These are phyloP conservation scores for Pyxicephalus adspersus DNA, from an alignment of 2,113 vertebrate species.

Conservation along the genomic window DNA sequence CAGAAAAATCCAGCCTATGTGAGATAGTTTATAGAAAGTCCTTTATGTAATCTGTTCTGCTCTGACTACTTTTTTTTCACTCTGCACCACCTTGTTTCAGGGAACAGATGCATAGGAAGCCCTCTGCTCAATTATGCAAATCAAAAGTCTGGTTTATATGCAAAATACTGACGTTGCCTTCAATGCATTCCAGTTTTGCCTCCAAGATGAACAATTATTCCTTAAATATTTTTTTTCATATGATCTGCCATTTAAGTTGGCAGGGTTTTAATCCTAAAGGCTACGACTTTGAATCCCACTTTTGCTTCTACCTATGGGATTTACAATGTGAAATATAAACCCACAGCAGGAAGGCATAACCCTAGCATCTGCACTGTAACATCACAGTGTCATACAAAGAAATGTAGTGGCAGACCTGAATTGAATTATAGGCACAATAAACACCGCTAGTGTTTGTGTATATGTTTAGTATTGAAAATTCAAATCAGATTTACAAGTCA, in stretches of 20 bases:
- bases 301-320: conserved; percentile 23
- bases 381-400: background rate
- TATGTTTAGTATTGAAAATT: background rate
- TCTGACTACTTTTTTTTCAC: conserved; percentile 24
- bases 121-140: conserved; percentile 57
- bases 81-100: conserved; percentile 49
- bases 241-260: conserved; percentile 32
- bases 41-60: conserved; percentile 22
- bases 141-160: conserved; percentile 57
- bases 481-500: background rate
- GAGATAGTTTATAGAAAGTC: conserved; percentile 46
- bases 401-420: background rate
- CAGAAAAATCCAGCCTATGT: conserved; percentile 5
- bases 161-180: conserved; percentile 55
- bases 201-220: conserved; percentile 42
- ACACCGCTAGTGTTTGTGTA: background rate
- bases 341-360: conserved; percentile 23
- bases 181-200: conserved; percentile 40
- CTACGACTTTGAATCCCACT: conserved; percentile 46
- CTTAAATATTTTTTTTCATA: conserved; percentile 45
- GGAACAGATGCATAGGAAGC: conserved; percentile 54
- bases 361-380: background rate
- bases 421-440: background rate
- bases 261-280: conserved; percentile 48
- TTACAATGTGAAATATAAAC: conserved; percentile 44